Evolutionary conservation across 2,113 vertebrate genomes (phyloP), one percentile per base, ranked within the genome.

Genomic region (Meriones unguiculatus): DNA sequence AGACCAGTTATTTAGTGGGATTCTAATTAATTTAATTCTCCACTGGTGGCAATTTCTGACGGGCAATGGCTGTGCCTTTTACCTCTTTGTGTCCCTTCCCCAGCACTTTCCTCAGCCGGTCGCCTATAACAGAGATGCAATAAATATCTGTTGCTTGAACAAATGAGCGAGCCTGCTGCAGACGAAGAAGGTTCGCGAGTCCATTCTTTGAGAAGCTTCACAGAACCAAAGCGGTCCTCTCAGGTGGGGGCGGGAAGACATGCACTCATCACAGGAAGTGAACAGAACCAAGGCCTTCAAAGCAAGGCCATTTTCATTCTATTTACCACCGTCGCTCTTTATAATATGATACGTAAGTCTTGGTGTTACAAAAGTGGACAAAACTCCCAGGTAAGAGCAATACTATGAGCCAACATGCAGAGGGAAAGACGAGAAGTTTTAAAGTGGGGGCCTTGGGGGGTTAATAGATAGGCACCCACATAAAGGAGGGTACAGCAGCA

Each of bases 1-100:
- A 95, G 93, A 96, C 93, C 92, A 96, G 94, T 97, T 97, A 96
- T 95, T 97, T 96, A 97, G 95, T 84, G 70, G 87, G 82, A 96
- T 96, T 96, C 96, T 97, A 98, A 97, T 98, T 98, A 96, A 98
- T 97, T 96, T 97, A 95, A 95, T 98, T 97, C 95, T 97, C 97
- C 92, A 94, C 91, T 95, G 95, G 92, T 95, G 92, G 94, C 78
- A 73, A 95, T 97, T 97, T 95, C 93, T 95, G 96, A 91, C 3
- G 24, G 96, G 87, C 88, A 96, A 73, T 46, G 81, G 87, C 93
- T 96, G 77, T 73, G 95, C 64, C 94, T 97, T 96, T 94, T 97
- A 90, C 92, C 94, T 97, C 95, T 96, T 95, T 95, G 64, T 80
- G 38, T 95, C 78, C 86, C 81, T 96, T 93, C 65, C 92, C 87